Evolutionary conservation across 2,113 vertebrate species (phyloP).

Genomic region (Scophthalmus maximus): DNA sequence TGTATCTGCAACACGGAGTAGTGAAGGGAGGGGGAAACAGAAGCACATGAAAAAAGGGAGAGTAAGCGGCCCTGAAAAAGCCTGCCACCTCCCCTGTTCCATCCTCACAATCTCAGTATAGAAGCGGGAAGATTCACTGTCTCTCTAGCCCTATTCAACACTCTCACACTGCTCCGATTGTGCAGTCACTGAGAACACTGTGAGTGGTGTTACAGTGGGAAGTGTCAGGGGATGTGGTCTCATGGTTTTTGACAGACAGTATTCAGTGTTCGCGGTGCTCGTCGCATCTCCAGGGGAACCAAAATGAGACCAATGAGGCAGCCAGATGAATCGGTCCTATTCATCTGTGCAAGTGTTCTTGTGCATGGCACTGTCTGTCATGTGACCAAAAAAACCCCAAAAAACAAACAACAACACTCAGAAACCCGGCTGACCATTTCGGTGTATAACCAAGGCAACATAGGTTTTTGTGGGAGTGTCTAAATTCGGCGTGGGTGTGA

Average conservation of each 20-base stretch:
- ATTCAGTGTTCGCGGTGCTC: slow-evolving; percentile 54
- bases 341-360: slow-evolving; percentile 54
- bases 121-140: slow-evolving; percentile 58
- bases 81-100: slow-evolving; percentile 32
- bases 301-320: slow-evolving; percentile 56
- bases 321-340: slow-evolving; percentile 65
- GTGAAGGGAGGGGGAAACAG: neutral
- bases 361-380: slow-evolving; percentile 40
- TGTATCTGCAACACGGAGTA: neutral
- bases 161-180: slow-evolving; percentile 61
- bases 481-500: neutral
- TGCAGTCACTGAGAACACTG: slow-evolving; percentile 46
- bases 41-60: slow-evolving; percentile 29
- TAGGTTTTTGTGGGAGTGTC: neutral
- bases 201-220: slow-evolving; percentile 68
- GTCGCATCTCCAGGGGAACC: slow-evolving; percentile 73
- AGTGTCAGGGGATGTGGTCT: slow-evolving; percentile 62
- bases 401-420: too few relatives aligned
- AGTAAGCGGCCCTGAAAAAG: slow-evolving; percentile 45
- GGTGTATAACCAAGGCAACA: slow-evolving; percentile 20
- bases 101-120: slow-evolving; percentile 46
- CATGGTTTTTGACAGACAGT: slow-evolving; percentile 68
- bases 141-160: slow-evolving; percentile 45
- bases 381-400: slow-evolving; percentile 58
- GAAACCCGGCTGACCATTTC: slow-evolving; percentile 14